A percentile compares a stretch with the other conserved stretches of the same genome.
phyloP scores from a whole-genome alignment of 2,113 vertebrate species.

The Irena cyanogastra region DNA sequence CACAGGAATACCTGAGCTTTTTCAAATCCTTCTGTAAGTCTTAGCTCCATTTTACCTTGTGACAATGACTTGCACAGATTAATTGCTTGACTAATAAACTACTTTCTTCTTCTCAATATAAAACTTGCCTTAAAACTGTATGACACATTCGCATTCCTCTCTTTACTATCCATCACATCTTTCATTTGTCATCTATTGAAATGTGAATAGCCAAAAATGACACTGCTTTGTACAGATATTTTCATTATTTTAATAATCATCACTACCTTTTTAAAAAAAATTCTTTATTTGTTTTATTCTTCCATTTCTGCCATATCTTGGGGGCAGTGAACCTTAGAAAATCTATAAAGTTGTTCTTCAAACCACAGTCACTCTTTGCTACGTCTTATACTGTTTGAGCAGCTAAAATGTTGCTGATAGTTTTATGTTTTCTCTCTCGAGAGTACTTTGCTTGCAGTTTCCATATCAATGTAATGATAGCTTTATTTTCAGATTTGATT shows the following conservation, averaged over 20 bases:
- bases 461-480: background rate
- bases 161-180: background rate
- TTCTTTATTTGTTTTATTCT: background rate
- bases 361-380: background rate
- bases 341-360: background rate
- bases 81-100: constrained; percentile 45
- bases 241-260: background rate
- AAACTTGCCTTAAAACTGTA: background rate
- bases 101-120: background rate
- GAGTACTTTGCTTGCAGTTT: background rate
- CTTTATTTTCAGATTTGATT: background rate
- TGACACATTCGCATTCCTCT: constrained; percentile 3
- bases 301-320: background rate
- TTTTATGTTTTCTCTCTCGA: background rate
- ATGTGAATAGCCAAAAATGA: background rate
- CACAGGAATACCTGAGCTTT: background rate
- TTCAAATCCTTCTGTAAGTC: background rate
- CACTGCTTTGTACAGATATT: background rate
- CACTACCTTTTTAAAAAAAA: background rate
- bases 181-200: background rate
- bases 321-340: background rate
- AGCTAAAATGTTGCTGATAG: background rate
- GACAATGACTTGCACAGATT: constrained; percentile 25
- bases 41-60: background rate
- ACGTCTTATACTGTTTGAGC: background rate